Evolutionary conservation across 2,113 vertebrate genomes (phyloP), one percentile per base, ranked within the genome.

Genomic region (Ammodytes marinus): DNA sequence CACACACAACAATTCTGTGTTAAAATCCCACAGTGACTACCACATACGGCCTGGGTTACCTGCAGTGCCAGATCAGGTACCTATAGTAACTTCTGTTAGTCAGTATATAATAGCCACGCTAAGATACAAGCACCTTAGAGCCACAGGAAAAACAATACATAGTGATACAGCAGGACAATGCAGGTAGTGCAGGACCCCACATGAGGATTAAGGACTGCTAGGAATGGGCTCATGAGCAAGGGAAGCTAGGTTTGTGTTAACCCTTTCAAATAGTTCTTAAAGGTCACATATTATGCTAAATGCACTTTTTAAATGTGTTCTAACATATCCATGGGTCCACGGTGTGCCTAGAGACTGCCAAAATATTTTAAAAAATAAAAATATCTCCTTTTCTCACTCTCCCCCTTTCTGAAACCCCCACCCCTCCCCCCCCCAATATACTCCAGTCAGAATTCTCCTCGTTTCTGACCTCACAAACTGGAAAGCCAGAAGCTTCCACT

Each of bases 21-120:
- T 10, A 46, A 79, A 39, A 69, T 47, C 72, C 76, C 65, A 79
- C 10, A 52, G 82, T 40, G 69, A 82, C 82, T 84, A 69, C 59
- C 60, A 69, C 54, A 60, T 64, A 65, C 60, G 39, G 54, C 35
- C 69, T 27, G 75, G 72, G 47, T 59, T 69, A 68, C 67, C 68
- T 57, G 40, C 65, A 77, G 50, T 58, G 60, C 53, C 50, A 70
- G 69, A 79, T 27, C 27, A 27, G 27, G 27, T 27, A 27, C 27
- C 27, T 27, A 27, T 27, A 27, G 27, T 27, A 27, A 27, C 27
- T 27, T 27, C 27, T 27, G 27, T 27, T 27, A 1, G 27, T 27
- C 27, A 27, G 60, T 10, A 45, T 71, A 47, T 70, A 47, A n/a
- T 12, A 35, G 13, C 19, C 69, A 55, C 69, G 35, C 19, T 59